Base-by-base conservation (phyloP, 2,888 invertebrate species). In the Microctonus brassicae region DNA sequence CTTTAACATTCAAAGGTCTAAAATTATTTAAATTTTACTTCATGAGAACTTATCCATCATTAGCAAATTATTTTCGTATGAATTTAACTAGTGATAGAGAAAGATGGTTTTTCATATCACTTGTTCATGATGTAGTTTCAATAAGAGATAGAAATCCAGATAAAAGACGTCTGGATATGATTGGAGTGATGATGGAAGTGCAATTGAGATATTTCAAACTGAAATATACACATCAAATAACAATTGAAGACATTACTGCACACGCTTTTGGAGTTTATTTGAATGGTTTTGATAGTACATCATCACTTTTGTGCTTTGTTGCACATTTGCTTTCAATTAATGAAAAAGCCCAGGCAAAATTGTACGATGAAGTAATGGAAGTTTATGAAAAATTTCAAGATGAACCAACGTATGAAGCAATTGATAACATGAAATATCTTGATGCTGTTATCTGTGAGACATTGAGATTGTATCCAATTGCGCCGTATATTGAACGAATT, bases 401-500 rank as follows among this genome's bases (percentile, higher is more conserved):
- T 0, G 57, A 79, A 0, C 66, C 78, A 0, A 73, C 78, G 1
- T 85, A 84, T 67, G 84, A 86, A 1, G 73, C 71, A 0, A 61
- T 86, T 6, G 78, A 79, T 4, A 68, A 62, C 0, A 81, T 86
- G 80, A 60, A 73, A 9, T 87, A 86, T 68, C 64, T 87, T 24
- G 83, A 86, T 13, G 85, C 84, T 1, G 81, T 86, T 3, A 53
- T 86, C 6, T 78, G 80, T 65, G 86, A 86, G 70, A 22, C 80
- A 9, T 63, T 80, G 0, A 76, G 81, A 29, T 72, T 77, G 58
- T 82, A 83, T 58, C 87, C 90, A 0, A 87, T 89, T 0, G 88
- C 88, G 0, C 75, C 88, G 0, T 73, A 89, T 0, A 73, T 88
- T 75, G 91, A 92, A 74, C 86, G 92, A 73, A 76, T 87, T 1